A percentile compares a stretch with the other conserved stretches of the same genome.
Evolutionary conservation across 2,888 invertebrate genomes (phyloP).

Genomic region (Ceraclea dissimilis): DNA sequence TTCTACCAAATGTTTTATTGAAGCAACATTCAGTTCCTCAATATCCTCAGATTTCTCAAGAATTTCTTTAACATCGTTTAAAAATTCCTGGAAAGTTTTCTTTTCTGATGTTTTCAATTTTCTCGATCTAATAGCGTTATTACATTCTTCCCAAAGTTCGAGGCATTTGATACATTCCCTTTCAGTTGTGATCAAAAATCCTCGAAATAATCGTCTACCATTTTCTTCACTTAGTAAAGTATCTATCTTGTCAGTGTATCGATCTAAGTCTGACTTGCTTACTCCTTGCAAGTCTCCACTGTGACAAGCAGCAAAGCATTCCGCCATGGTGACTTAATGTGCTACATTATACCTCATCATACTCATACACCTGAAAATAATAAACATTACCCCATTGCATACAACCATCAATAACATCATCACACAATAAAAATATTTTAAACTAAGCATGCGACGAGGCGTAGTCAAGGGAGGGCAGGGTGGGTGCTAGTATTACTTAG

Average conservation of each 20-base stretch:
- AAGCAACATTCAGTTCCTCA: slow-evolving; percentile 41
- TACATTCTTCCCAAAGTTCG: slow-evolving; percentile 41
- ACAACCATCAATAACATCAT: no score
- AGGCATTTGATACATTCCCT: slow-evolving; percentile 37
- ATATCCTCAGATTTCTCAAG: slow-evolving; percentile 40
- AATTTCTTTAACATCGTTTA: slow-evolving; percentile 35
- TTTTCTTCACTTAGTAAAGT: slow-evolving; percentile 45
- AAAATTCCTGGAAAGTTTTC: slow-evolving; percentile 31
- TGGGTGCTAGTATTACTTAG: no score
- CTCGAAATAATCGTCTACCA: slow-evolving; percentile 41
- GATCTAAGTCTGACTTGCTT: slow-evolving; percentile 44
- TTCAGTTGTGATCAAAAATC: slow-evolving; percentile 42
- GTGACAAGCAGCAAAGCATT: slow-evolving; percentile 44
- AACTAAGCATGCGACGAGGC: no score
- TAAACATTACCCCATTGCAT: no score
- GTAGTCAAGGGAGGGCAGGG: no score
- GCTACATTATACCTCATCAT: slow-evolving; percentile 2
- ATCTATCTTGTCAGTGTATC: slow-evolving; percentile 46
- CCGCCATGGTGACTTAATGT: no score
- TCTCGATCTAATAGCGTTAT: slow-evolving; percentile 36
- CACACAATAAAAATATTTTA: no score
- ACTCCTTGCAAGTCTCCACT: slow-evolving; percentile 41
- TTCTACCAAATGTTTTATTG: slow-evolving; percentile 38
- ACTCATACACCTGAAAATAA: slow-evolving; percentile 6
- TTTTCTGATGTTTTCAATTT: slow-evolving; percentile 35